These are phyloP conservation scores for Cloeon dipterum DNA, from an alignment of 2,888 invertebrate species.

Conservation along the genomic window DNA sequence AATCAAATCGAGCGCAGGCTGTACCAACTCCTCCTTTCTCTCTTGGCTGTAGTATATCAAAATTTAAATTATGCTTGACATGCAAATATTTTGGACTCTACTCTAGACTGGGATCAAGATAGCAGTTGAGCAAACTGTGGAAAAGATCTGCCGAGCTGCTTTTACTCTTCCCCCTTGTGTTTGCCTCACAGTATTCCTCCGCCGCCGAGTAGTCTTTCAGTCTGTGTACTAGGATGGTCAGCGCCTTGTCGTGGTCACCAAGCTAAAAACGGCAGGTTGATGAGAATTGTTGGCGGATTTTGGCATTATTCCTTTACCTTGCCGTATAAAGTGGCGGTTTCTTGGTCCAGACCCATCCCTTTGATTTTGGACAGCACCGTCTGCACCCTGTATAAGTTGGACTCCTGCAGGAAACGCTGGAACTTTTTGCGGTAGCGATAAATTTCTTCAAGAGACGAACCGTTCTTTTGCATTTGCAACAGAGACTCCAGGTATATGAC, in stretches of 20 bases:
- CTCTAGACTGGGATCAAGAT: slow-evolving; percentile 7
- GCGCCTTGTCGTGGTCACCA: slow-evolving; percentile 25
- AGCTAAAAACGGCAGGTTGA: slow-evolving; percentile 17
- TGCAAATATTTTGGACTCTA: slow-evolving; percentile 5
- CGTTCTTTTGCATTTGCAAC: slow-evolving; percentile 6
- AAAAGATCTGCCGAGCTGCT: slow-evolving; percentile 7
- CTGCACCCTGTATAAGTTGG: slow-evolving; percentile 19
- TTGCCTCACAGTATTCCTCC: slow-evolving; percentile 21
- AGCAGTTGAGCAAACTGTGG: slow-evolving; percentile 6
- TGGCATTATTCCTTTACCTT: no score
- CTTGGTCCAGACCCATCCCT: slow-evolving; percentile 20
- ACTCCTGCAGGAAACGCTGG: slow-evolving; percentile 18
- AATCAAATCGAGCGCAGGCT: slow-evolving; percentile 19
- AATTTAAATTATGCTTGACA: background rate
- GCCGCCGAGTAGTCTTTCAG: slow-evolving; percentile 23
- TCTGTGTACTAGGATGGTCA: slow-evolving; percentile 22
- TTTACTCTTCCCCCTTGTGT: slow-evolving; percentile 6
- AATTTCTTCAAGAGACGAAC: slow-evolving; percentile 4
- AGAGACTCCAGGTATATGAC: slow-evolving; percentile 22
- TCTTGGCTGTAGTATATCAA: slow-evolving; percentile 11
- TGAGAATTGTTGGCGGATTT: no score
- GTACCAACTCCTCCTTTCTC: slow-evolving; percentile 15
- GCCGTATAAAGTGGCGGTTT: slow-evolving; percentile 25
- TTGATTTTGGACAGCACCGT: slow-evolving; percentile 20
- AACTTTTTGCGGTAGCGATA: slow-evolving; percentile 15